A percentile compares a stretch with the other conserved stretches of the same genome.
Evolutionary conservation across 2,888 invertebrate genomes (phyloP).

Genomic region (Nymphalis polychloros): DNA sequence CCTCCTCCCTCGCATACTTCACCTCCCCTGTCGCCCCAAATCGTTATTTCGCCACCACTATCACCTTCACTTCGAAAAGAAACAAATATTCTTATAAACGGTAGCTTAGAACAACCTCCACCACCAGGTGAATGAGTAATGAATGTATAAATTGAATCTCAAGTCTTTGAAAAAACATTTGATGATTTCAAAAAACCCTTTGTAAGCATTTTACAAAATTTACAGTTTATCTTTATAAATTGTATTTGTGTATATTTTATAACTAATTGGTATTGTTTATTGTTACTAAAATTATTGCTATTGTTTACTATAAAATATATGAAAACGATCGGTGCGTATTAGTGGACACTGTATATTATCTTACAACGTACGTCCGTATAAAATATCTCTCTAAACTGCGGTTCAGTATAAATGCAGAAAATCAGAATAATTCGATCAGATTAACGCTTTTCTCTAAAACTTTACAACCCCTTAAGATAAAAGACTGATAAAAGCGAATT

Average conservation of each 20-base stretch:
- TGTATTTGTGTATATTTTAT: slow-evolving; percentile 36
- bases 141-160: slow-evolving; percentile 37
- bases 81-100: slow-evolving; percentile 57
- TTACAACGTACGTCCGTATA: slow-evolving; percentile 23
- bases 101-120: slow-evolving; percentile 31
- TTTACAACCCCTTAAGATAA: slow-evolving; percentile 50
- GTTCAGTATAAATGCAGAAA: slow-evolving; percentile 23
- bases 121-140: slow-evolving; percentile 49
- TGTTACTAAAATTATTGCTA: slow-evolving; percentile 30
- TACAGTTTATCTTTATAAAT: slow-evolving; percentile 48
- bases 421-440: slow-evolving; percentile 19
- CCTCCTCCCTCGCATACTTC: slow-evolving; percentile 47
- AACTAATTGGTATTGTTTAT: slow-evolving; percentile 33
- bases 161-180: slow-evolving; percentile 40
- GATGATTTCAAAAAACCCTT: slow-evolving; percentile 51
- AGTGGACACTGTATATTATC: slow-evolving; percentile 6
- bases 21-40: slow-evolving; percentile 47
- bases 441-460: slow-evolving; percentile 37
- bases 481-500: slow-evolving; percentile 80
- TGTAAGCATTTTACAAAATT: slow-evolving; percentile 61
- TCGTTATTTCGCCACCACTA: slow-evolving; percentile 45
- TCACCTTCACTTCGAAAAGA: slow-evolving; percentile 50
- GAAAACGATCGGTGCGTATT: slow-evolving; percentile 15
- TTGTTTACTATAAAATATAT: slow-evolving; percentile 26
- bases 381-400: slow-evolving; percentile 17